Evolutionary conservation across 2,888 invertebrate genomes (phyloP), one percentile per base, ranked within the genome.

Genomic region (Perizoma affinitatum): DNA sequence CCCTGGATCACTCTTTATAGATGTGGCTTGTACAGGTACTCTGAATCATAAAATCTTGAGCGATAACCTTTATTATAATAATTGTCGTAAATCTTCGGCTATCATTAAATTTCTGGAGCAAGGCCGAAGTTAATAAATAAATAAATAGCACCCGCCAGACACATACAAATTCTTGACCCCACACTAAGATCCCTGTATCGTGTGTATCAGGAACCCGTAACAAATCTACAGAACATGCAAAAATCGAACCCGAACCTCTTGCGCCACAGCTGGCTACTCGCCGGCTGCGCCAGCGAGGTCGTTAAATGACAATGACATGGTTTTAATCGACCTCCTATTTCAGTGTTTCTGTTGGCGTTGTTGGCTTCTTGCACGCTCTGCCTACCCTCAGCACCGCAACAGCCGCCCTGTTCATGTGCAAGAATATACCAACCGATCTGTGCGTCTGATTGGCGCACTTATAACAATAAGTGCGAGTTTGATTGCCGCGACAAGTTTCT

Each of bases 371-470:
- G 54, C 35, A 49, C 58, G 0, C 35, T 59, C 41, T 43, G 63
- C 52, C 41, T 58, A 42, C 61, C n/a, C 44, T 6, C 53, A 0
- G 59, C 69, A 10, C 52, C 38, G 3, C 57, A 68, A n/a, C 44
- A 42, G 4, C 70, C 72, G 0, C 11, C 68, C 1, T 93, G 93
- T 61, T 58, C 89, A 0, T 93, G 93, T 68, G 66, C 76, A 2
- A 83, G 76, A 68, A 76, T 90, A 33, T 93, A 87, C 73, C 33
- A 61, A 5, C 93, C 93, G 0, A 61, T 93, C 6, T 93, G 93
- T 70, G 91, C 82, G 0, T 79, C 85, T 0, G 76, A 90, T 70
- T 75, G 82, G 1, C 67, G 45, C 4, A 87, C 83, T 0, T 93
- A 86, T 67, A 84, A 83, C 54, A 93, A 83, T 67, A 48, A 48